phyloP scores from a whole-genome alignment of 2,888 invertebrate genomes.

The Agrotis clavis region DNA sequence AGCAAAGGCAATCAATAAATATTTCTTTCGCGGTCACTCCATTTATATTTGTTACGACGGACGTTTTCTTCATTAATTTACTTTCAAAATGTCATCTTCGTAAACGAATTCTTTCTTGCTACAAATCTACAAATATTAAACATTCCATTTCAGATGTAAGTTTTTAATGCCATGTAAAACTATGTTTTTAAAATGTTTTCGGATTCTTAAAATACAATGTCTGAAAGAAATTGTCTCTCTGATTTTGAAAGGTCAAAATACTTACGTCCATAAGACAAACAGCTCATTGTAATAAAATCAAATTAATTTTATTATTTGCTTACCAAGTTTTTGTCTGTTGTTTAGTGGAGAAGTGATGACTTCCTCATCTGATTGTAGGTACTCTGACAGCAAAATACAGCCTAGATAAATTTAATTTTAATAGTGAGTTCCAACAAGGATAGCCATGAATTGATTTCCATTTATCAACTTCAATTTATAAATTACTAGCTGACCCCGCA shows the following conservation, averaged over 20 bases:
- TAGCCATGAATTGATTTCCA: slow-evolving; percentile 9
- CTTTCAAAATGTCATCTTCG: slow-evolving; percentile 31
- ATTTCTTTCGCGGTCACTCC: slow-evolving; percentile 33
- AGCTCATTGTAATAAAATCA: background rate
- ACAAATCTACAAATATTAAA: background rate
- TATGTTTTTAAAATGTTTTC: background rate
- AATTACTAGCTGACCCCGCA: too few species aligned
- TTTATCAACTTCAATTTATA: slow-evolving; percentile 17
- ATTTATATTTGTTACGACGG: slow-evolving; percentile 27
- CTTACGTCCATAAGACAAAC: background rate
- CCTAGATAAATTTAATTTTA: background rate
- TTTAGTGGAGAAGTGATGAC: background rate
- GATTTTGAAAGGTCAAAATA: slow-evolving; percentile 9
- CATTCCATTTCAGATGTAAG: background rate
- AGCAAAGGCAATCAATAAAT: slow-evolving; percentile 32
- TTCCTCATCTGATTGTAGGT: slow-evolving; percentile 16
- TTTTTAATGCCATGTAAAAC: background rate
- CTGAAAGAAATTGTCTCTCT: background rate
- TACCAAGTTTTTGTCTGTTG: background rate
- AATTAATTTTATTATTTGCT: background rate
- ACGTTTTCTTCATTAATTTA: slow-evolving; percentile 32
- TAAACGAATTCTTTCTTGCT: slow-evolving; percentile 1
- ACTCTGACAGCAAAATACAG: background rate
- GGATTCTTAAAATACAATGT: background rate
- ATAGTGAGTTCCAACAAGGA: slow-evolving; percentile 2